phyloP scores from a whole-genome alignment of 2,888 invertebrate genomes.

The Agriopis leucophaearia region DNA sequence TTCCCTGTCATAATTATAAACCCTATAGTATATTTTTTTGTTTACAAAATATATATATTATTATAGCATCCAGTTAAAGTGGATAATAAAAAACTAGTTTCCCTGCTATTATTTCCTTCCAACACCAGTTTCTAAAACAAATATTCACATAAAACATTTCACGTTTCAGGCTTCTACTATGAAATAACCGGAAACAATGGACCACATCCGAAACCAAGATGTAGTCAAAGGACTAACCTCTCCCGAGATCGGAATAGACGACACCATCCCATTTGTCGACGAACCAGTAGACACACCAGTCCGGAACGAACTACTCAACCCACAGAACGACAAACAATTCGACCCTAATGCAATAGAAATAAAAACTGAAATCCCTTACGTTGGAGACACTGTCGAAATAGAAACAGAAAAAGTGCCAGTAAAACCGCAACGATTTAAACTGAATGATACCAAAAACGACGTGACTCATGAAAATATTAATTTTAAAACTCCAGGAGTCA shows the following conservation, averaged over 20 bases:
- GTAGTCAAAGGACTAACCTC: conserved; percentile 76
- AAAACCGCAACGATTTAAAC: conserved; percentile 42
- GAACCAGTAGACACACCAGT: conserved; percentile 65
- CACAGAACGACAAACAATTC: conserved; percentile 47
- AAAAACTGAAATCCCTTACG: conserved; percentile 39
- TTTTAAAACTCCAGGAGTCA: conserved; percentile 34
- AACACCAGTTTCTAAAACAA: too few species aligned
- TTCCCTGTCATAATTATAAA: too few species aligned
- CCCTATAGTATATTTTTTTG: too few species aligned
- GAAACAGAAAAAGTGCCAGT: conserved; percentile 37
- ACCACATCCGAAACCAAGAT: conserved; percentile 55
- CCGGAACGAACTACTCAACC: conserved; percentile 29
- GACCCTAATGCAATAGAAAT: conserved; percentile 57
- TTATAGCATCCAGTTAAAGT: too few species aligned
- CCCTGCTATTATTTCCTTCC: too few species aligned
- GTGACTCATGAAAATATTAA: conserved; percentile 32
- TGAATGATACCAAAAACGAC: conserved; percentile 18
- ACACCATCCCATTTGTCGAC: conserved; percentile 69
- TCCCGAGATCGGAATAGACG: conserved; percentile 62
- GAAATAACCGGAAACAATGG: conserved; percentile 68
- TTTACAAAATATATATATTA: too few species aligned
- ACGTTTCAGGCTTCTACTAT: conserved; percentile 68
- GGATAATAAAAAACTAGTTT: too few species aligned
- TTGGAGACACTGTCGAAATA: conserved; percentile 56
- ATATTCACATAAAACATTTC: conserved; percentile 1